Conservation (phyloP, 2,888 invertebrate species). For the Drosophila percnosoma region DNA sequence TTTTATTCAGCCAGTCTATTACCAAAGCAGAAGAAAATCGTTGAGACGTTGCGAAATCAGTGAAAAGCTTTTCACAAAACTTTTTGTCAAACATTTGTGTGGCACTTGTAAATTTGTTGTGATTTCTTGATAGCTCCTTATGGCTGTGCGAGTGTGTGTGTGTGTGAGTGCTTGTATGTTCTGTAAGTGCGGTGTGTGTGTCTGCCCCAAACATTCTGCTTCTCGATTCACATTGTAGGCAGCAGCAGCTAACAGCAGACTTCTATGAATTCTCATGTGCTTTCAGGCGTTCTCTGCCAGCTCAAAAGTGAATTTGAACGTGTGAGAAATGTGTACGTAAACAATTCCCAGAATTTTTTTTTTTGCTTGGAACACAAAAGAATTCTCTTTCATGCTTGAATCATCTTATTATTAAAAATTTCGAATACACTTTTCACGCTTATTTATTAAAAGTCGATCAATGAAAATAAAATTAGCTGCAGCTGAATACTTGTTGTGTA, state of each 20-base stretch:
- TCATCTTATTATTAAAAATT: constrained; percentile 69
- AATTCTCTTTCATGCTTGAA: constrained; percentile 67
- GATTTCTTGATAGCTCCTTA: constrained; percentile 79
- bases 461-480: constrained; percentile 24
- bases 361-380: constrained; percentile 34
- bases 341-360: constrained; percentile 35
- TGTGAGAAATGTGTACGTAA: constrained; percentile 59
- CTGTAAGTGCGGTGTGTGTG: constrained; percentile 7
- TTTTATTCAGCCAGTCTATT: constrained; percentile 29
- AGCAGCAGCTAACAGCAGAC: constrained; percentile 39
- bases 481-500: constrained; percentile 13
- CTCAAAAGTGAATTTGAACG: constrained; percentile 56
- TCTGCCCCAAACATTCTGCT: constrained; percentile 14
- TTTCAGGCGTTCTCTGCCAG: constrained; percentile 59
- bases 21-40: constrained; percentile 62
- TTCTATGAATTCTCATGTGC: constrained; percentile 75
- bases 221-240: constrained; percentile 19
- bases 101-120: constrained; percentile 79
- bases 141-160: constrained; percentile 24
- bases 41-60: constrained; percentile 77
- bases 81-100: constrained; percentile 81
- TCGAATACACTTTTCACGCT: constrained; percentile 64
- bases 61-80: constrained; percentile 75
- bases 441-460: constrained; percentile 60
- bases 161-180: constrained; percentile 28